phyloP scores from a whole-genome alignment of 1,140 invertebrate genomes.

The Armadillidium nasatum region DNA sequence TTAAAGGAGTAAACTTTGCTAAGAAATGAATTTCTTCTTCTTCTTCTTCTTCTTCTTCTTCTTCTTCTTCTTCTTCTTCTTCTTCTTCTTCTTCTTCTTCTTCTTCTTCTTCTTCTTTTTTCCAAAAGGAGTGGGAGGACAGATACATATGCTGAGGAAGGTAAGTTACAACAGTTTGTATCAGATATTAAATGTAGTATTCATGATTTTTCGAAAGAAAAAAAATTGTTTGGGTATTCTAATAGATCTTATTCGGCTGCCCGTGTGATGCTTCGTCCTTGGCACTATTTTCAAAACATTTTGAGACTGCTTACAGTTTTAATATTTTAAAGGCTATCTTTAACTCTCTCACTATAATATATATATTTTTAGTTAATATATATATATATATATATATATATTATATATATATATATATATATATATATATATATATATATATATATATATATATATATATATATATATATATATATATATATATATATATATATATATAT shows the following conservation, averaged over 20 bases:
- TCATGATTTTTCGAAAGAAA: neutral
- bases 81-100: neutral
- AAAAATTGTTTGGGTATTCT: too few species aligned
- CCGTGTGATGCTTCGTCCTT: too few species aligned
- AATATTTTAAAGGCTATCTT: too few species aligned
- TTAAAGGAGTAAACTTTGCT: neutral
- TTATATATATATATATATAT: neutral
- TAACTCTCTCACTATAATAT: too few species aligned
- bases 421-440: conserved; percentile 8
- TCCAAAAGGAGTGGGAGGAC: neutral
- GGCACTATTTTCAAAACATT: too few species aligned
- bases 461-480: neutral
- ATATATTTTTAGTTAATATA: conserved; percentile 1
- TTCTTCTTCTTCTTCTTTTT: neutral
- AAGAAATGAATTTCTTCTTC: neutral
- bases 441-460: conserved; percentile 19
- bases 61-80: neutral
- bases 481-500: neutral
- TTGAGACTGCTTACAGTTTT: too few species aligned
- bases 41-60: neutral
- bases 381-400: neutral
- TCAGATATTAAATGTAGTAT: neutral
- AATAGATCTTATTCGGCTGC: too few species aligned
- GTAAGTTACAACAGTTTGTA: neutral
- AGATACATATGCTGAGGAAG: neutral